A percentile compares a stretch with the other conserved stretches of the same genome.
phyloP scores from a whole-genome alignment of 2,113 vertebrate genomes.

The Sciurus niger region DNA sequence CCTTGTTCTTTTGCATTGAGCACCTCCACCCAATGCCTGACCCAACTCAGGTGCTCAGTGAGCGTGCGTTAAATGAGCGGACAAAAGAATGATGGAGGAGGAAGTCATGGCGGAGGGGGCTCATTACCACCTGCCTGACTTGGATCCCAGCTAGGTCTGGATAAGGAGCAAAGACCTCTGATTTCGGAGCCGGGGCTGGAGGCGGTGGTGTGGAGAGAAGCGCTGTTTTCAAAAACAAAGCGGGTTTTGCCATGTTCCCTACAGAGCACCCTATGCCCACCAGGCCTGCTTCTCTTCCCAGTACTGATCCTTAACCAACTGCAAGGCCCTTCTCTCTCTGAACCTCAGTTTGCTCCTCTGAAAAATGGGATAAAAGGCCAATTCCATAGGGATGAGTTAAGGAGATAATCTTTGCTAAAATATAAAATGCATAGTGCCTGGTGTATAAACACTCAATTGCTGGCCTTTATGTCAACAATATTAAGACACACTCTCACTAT shows the following conservation, averaged over 20 bases:
- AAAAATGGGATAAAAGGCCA: background rate
- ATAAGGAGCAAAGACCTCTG: background rate
- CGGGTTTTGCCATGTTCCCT: background rate
- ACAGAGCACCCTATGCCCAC: rapidly evolving
- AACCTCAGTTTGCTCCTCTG: conserved; percentile 10
- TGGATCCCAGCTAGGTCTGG: background rate
- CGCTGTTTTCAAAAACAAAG: background rate
- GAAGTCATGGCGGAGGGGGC: background rate
- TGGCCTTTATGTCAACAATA: background rate
- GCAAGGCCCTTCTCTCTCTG: background rate
- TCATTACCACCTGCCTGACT: background rate
- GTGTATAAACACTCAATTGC: background rate
- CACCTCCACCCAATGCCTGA: background rate
- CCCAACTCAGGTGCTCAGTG: background rate
- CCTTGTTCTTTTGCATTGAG: background rate
- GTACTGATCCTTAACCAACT: background rate
- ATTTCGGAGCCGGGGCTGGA: background rate
- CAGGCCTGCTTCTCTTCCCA: background rate
- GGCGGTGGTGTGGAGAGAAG: background rate
- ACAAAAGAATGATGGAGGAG: background rate
- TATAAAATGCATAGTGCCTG: background rate
- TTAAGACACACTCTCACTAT: background rate
- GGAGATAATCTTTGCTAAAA: conserved; percentile 3
- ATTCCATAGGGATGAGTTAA: background rate
- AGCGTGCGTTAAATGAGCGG: background rate